Conservation (phyloP, 2,888 invertebrate genomes). For the Bimastos eiseni region DNA sequence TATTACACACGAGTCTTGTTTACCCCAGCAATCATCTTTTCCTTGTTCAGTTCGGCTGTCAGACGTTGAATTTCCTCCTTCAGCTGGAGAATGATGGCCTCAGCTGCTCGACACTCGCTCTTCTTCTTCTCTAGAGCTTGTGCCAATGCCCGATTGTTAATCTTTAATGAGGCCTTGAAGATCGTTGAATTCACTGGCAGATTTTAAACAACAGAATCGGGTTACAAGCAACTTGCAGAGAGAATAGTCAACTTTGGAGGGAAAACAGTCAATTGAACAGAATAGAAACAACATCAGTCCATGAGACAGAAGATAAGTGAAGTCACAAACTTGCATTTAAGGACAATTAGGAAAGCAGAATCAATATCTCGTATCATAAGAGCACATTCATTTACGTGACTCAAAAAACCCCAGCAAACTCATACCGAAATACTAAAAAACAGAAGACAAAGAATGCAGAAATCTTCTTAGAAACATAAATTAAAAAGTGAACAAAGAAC, state of each 20-base stretch:
- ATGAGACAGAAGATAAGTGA: no score
- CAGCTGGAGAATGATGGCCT: slow-evolving; percentile 46
- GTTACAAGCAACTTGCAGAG: not conserved
- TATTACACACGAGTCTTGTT: slow-evolving; percentile 40
- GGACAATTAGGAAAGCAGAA: no score
- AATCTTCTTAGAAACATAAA: no score
- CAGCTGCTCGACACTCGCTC: slow-evolving; percentile 47
- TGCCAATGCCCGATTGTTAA: slow-evolving; percentile 56
- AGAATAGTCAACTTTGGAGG: not conserved
- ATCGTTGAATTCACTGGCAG: slow-evolving; percentile 45
- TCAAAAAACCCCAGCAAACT: not conserved
- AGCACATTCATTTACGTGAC: not conserved
- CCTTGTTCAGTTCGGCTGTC: slow-evolving; percentile 43
- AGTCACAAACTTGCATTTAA: not conserved
- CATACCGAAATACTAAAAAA: not conserved
- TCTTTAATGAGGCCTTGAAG: slow-evolving; percentile 49
- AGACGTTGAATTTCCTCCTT: slow-evolving; percentile 47
- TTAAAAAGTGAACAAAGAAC: not conserved
- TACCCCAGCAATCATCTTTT: slow-evolving; percentile 45
- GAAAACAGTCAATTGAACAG: not conserved
- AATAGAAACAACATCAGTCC: not conserved
- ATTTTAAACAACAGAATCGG: not conserved
- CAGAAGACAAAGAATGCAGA: not conserved
- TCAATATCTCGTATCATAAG: no score
- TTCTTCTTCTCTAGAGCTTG: slow-evolving; percentile 49